These are phyloP conservation scores for Burhinus bistriatus DNA, from an alignment of 2,113 vertebrate genomes.

Conservation along the genomic window DNA sequence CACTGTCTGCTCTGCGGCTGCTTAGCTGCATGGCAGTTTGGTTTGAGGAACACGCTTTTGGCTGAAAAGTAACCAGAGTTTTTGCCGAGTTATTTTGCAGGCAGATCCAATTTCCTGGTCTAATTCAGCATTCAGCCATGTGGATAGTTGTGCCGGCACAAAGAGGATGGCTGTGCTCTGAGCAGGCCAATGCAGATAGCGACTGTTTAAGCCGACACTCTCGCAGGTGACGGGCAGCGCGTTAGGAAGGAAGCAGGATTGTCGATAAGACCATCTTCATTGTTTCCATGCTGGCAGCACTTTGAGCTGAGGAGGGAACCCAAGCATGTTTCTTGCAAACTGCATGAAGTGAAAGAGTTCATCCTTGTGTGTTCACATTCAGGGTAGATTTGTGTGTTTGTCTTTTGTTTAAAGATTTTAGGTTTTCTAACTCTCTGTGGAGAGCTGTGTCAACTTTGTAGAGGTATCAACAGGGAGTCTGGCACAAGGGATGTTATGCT, in stretches of 20 bases:
- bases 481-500: rapidly evolving
- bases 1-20: neutral
- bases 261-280: neutral
- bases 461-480: neutral
- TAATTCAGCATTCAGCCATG: neutral
- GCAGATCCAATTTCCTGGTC: neutral
- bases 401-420: neutral
- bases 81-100: neutral
- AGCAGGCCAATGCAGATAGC: neutral
- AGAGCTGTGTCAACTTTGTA: neutral
- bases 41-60: neutral
- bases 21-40: neutral
- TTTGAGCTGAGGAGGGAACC: neutral
- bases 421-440: neutral
- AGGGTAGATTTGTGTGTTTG: neutral
- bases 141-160: rapidly evolving
- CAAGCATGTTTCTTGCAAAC: neutral
- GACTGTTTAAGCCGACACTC: neutral
- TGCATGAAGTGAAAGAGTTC: neutral
- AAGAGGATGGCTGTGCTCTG: neutral
- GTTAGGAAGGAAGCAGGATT: neutral
- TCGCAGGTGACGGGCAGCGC: neutral
- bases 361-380: neutral
- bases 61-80: neutral
- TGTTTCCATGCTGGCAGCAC: neutral